These are phyloP conservation scores for Glandiceps talaboti DNA, from an alignment of 53 echinoderm and acorn worm species.

Conservation along the genomic window DNA sequence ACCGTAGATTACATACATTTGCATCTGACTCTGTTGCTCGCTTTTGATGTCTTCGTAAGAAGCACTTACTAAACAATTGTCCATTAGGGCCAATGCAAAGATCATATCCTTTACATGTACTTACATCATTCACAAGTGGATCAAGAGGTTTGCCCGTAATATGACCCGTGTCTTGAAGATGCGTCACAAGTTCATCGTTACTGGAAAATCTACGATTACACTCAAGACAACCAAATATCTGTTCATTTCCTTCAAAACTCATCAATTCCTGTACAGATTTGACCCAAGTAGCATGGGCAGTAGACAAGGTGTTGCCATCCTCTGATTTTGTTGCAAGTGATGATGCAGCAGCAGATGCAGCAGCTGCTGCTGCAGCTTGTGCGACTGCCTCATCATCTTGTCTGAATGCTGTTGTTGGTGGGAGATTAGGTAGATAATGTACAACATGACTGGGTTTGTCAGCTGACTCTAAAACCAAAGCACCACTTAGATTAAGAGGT, in stretches of 20 bases:
- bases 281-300: neutral
- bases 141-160: neutral
- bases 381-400: neutral
- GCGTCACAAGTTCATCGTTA: neutral
- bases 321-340: neutral
- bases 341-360: neutral
- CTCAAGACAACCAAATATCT: neutral
- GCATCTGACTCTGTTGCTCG: neutral
- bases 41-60: neutral
- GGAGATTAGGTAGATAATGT: neutral
- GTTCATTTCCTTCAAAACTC: neutral
- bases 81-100: neutral
- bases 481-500: neutral
- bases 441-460: neutral
- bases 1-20: neutral
- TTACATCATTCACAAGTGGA: neutral
- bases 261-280: neutral
- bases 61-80: neutral
- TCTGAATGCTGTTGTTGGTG: neutral
- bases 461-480: neutral
- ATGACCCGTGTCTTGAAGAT: neutral
- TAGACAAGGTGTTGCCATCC: neutral
- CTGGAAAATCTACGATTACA: neutral
- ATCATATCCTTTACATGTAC: neutral
- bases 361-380: neutral